These are phyloP conservation scores for Carduelis carduelis DNA, from an alignment of 2,797 vertebrate genomes.

Conservation along the genomic window DNA sequence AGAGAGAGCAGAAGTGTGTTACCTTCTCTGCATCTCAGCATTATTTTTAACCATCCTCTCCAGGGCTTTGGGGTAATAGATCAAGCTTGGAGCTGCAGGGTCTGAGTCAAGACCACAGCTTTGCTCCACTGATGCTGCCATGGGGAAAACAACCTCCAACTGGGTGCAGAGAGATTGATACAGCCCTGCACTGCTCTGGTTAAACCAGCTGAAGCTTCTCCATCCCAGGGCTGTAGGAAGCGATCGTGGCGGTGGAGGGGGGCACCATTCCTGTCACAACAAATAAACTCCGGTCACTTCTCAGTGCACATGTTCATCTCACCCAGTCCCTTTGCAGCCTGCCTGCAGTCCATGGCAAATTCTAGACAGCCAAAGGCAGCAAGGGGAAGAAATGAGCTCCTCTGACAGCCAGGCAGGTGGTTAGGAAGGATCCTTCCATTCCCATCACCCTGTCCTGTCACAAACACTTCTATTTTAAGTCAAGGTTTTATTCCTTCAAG, in stretches of 20 bases:
- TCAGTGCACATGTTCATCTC: not conserved
- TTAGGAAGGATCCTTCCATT: not conserved
- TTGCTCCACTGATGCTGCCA: not conserved
- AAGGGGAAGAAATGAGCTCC: not conserved
- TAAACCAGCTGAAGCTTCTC: not conserved
- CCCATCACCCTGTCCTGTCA: not conserved
- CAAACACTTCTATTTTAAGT: constrained; percentile 35
- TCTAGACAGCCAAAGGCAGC: not conserved
- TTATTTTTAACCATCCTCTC: not conserved
- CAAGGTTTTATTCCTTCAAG: not conserved
- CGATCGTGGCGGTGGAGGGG: rapidly evolving
- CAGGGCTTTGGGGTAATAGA: not conserved
- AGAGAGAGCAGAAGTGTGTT: not conserved
- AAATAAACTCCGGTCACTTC: not conserved
- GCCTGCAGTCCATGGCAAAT: not conserved
- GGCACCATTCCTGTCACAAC: not conserved
- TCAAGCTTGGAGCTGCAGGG: not conserved
- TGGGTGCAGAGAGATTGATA: not conserved
- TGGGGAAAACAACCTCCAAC: not conserved
- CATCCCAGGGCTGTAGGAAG: not conserved
- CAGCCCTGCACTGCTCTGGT: not conserved
- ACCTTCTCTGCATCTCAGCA: not conserved
- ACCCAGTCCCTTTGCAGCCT: rapidly evolving
- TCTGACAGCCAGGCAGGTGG: constrained; percentile 22
- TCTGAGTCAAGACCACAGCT: not conserved